Evolutionary conservation across 2,888 invertebrate genomes (phyloP).

Genomic region (Netelia melanura): DNA sequence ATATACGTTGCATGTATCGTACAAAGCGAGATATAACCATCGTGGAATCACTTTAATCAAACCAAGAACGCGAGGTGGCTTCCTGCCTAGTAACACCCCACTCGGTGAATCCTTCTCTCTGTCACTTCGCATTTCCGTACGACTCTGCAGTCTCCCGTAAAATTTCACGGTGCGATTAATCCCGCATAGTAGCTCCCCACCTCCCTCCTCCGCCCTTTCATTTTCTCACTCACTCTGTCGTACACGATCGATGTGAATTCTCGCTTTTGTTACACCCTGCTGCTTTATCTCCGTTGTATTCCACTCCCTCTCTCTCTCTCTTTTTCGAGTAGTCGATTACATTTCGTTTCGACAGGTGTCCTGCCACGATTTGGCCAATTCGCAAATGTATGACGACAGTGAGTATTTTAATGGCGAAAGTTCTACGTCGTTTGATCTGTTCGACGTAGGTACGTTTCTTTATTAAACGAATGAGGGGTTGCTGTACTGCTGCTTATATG

Average conservation of each 20-base stretch:
- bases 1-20: conserved; percentile 7
- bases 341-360: conserved; percentile 82
- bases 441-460: conserved; percentile 45
- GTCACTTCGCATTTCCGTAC: conserved; percentile 74
- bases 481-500: background rate
- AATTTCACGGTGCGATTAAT: conserved; percentile 73
- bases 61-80: conserved; percentile 81
- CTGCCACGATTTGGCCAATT: conserved; percentile 67
- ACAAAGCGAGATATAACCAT: conserved; percentile 38
- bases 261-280: background rate
- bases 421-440: conserved; percentile 75
- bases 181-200: conserved; percentile 35
- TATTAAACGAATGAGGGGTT: conserved; percentile 50
- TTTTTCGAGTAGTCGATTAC: conserved; percentile 75
- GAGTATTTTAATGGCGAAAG: conserved; percentile 29
- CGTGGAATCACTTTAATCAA: conserved; percentile 77
- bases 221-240: conserved; percentile 72
- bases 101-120: conserved; percentile 74
- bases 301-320: conserved; percentile 22
- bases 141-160: conserved; percentile 71
- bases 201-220: conserved; percentile 77
- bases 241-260: background rate
- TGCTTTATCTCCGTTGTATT: background rate
- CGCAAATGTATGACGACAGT: conserved; percentile 65
- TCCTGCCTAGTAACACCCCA: conserved; percentile 84